phyloP scores from a whole-genome alignment of 2,888 invertebrate species.

The Drosophila mettleri region DNA sequence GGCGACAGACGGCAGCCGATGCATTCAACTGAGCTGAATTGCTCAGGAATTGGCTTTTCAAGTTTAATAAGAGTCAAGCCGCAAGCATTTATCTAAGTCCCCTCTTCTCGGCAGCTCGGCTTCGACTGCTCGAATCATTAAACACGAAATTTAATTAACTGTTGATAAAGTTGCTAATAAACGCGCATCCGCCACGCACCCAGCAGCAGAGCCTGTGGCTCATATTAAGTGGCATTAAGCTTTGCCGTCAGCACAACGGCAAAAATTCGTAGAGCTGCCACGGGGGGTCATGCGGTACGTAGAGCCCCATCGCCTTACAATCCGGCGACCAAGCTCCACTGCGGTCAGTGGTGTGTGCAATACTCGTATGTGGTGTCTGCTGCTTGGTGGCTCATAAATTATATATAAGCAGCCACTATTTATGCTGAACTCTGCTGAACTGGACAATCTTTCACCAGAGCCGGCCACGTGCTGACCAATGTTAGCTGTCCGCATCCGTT shows the following conservation, averaged over 20 bases:
- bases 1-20: slow-evolving; percentile 31
- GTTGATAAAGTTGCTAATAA: slow-evolving; percentile 77
- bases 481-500: slow-evolving; percentile 18
- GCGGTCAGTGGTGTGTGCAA: slow-evolving; percentile 11
- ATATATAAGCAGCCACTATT: slow-evolving; percentile 32
- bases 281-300: background rate
- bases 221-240: slow-evolving; percentile 76
- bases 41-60: slow-evolving; percentile 25
- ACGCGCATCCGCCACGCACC: slow-evolving; percentile 31
- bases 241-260: slow-evolving; percentile 59
- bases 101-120: slow-evolving; percentile 13
- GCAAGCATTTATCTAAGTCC: slow-evolving; percentile 54
- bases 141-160: slow-evolving; percentile 78
- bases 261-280: slow-evolving; percentile 16
- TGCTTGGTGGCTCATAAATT: slow-evolving; percentile 54
- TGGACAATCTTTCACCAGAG: slow-evolving; percentile 8
- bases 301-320: background rate
- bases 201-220: slow-evolving; percentile 55
- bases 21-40: slow-evolving; percentile 24
- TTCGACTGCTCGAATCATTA: slow-evolving; percentile 64
- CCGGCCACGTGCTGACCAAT: slow-evolving; percentile 26
- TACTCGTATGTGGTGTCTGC: background rate
- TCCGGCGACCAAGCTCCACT: slow-evolving; percentile 8
- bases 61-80: slow-evolving; percentile 62
- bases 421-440: slow-evolving; percentile 27